Conservation (phyloP, 1,140 invertebrate species). For the Microplitis demolitor region DNA sequence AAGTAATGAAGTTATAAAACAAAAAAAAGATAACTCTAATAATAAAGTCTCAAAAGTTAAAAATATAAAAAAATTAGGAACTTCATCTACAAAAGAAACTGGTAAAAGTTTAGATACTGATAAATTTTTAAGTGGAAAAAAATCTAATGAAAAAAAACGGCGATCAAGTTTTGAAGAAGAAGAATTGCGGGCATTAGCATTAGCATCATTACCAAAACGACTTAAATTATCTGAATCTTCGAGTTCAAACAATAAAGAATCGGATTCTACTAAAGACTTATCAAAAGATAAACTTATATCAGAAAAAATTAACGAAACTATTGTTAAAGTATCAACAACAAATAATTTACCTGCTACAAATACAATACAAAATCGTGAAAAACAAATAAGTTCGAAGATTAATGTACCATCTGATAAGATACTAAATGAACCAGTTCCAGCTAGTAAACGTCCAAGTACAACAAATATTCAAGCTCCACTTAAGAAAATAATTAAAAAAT, state of each 20-base stretch:
- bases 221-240: conserved; percentile 29
- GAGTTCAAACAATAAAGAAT: too few species aligned
- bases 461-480: conserved; percentile 21
- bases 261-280: too few species aligned
- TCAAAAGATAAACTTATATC: too few species aligned
- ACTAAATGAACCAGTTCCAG: not conserved
- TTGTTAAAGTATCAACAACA: too few species aligned
- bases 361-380: too few species aligned
- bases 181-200: conserved; percentile 50
- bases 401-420: not conserved
- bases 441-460: conserved; percentile 9
- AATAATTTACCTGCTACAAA: too few species aligned
- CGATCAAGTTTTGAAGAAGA: conserved; percentile 54
- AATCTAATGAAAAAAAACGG: conserved; percentile 22
- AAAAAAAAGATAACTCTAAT: conserved; percentile 19
- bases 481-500: conserved; percentile 42
- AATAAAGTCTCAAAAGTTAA: not conserved
- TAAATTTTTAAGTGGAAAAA: not conserved
- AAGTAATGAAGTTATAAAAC: not conserved
- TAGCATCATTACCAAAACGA: conserved; percentile 51
- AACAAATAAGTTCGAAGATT: not conserved
- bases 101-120: not conserved
- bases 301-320: too few species aligned
- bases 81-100: not conserved
- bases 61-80: not conserved